Base-by-base conservation (phyloP, 2,113 vertebrate genomes). In the Arizona elegans region DNA sequence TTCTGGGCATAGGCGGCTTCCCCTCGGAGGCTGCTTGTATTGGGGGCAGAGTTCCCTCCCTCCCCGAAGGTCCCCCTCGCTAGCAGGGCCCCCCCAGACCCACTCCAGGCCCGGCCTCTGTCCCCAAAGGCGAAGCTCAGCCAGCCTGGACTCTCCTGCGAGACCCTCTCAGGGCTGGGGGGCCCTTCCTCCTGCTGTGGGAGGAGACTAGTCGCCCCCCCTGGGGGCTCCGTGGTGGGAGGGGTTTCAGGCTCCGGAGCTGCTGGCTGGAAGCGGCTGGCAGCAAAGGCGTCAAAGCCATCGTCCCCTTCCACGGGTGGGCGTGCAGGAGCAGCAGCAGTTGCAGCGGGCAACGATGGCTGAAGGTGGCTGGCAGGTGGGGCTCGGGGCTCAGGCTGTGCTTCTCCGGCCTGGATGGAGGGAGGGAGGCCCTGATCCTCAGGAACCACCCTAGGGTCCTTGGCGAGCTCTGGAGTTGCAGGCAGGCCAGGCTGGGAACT, bases 261-360 rank as follows among this genome's bases (percentile, higher is more conserved):
- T 12, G 95, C 96, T 0, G 97, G 97, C 92, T 97, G 97, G 91
- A 99, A 97, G 96, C 99, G 97, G 96, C 98, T 97, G 93, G 98
- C 97, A 0, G 98, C 98, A 95, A 99, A 98, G 85, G 96, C 95
- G 89, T 98, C 98, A 91, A 99, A 99, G 89, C 97, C 98, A 1
- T 98, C 98, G 3, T 99, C 98, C 98, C 98, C 98, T 93, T 98
- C 97, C 0, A 97, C 96, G 95, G 93, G 97, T 91, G 95, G 86
- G 47, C 0, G 11, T 0, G 26, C 26, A 53, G 43, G 97, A 43
- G 96, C 94, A 5, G 97, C 94, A 38, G 98, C 94, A 47, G 98
- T 97, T 23, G 70, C 94, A 6, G 97, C 94, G 38, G 98, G 97
- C 23, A 1, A 97, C 95, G 0, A 97, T 98, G 94, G 97, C 97